Evolutionary conservation across 2,113 vertebrate genomes (phyloP), one percentile per base, ranked within the genome.

Genomic region (Caranx melampygus): DNA sequence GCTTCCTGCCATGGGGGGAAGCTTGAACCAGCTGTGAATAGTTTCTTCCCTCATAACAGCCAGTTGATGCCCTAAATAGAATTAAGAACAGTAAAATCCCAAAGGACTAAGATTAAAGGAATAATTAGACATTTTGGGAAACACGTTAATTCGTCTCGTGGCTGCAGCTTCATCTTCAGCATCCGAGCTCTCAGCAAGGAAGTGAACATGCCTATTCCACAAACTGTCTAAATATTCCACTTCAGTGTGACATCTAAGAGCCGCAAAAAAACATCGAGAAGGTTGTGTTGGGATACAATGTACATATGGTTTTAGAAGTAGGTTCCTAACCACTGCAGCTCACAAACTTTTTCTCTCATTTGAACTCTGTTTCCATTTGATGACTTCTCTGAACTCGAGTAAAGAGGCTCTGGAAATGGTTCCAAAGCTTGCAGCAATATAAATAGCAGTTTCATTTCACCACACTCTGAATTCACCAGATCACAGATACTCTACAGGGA

Each of bases 291-390:
- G 51, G 51, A 21, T 54, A n/a, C 20, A 54, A 21, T 18, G 52
- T 55, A 55, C 20, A 52, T 26, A 55, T 51, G 18, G 49, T 51
- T 51, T 49, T 49, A 7, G 49, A 51, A 14, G 12, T 45, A 16
- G 52, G 52, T 26, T 55, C 52, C 26, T 26, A 55, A 55, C 52
- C 52, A 26, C 52, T 55, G 52, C n/a, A 26, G 52, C n/a, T 55
- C 52, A 55, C 52, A 55, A 55, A 55, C 52, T 42, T 42, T 42
- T 54, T 54, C 5, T 55, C 52, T 55, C 52, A n/a, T 55, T 55
- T 26, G 52, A 55, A 55, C n/a, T 55, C 52, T 55, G n/a, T 55
- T 55, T 55, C 52, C 52, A 55, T 55, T 55, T 55, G 52, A 55
- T 12, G 52, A n/a, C 52, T 10, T 26, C n/a, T 26, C 52, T 26